Evolutionary conservation across 2,888 invertebrate species (phyloP).

Genomic region (Oeneis ivallda): DNA sequence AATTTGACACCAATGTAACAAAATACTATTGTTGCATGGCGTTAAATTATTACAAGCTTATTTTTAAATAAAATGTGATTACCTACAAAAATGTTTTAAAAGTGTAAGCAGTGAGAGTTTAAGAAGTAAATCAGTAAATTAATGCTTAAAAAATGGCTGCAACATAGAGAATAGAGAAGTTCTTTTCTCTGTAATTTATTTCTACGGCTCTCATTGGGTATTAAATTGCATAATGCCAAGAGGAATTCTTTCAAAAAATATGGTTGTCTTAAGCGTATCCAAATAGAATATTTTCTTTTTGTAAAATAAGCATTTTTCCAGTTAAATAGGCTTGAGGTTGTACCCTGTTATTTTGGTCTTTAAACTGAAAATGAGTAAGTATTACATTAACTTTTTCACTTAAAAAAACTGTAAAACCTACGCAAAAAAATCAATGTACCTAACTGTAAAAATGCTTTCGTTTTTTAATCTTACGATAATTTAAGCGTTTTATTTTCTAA

Average conservation of each 20-base stretch:
- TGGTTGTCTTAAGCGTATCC: slow-evolving; percentile 57
- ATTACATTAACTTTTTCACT: too few species aligned
- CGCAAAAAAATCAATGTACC: too few species aligned
- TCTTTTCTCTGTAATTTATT: background rate
- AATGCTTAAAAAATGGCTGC: too few species aligned
- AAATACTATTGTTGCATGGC: slow-evolving; percentile 3
- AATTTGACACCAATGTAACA: slow-evolving; percentile 5
- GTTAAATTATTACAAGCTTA: slow-evolving; percentile 4
- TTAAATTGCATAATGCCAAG: slow-evolving; percentile 12
- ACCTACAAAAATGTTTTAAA: background rate
- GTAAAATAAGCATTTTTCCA: slow-evolving; percentile 28
- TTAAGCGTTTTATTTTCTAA: background rate
- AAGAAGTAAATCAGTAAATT: background rate
- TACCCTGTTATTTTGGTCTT: slow-evolving; percentile 39
- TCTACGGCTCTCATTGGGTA: slow-evolving; percentile 28
- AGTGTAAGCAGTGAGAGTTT: background rate
- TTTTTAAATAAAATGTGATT: background rate
- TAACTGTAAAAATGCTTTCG: background rate
- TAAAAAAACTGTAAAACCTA: too few species aligned
- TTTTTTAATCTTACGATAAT: background rate
- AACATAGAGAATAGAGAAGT: too few species aligned
- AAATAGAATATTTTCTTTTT: slow-evolving; percentile 47
- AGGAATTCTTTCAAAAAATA: slow-evolving; percentile 61
- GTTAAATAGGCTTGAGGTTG: slow-evolving; percentile 20
- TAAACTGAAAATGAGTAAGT: slow-evolving; percentile 10